Evolutionary conservation across 2,888 invertebrate species (phyloP).

Genomic region (Nomada fucata): DNA sequence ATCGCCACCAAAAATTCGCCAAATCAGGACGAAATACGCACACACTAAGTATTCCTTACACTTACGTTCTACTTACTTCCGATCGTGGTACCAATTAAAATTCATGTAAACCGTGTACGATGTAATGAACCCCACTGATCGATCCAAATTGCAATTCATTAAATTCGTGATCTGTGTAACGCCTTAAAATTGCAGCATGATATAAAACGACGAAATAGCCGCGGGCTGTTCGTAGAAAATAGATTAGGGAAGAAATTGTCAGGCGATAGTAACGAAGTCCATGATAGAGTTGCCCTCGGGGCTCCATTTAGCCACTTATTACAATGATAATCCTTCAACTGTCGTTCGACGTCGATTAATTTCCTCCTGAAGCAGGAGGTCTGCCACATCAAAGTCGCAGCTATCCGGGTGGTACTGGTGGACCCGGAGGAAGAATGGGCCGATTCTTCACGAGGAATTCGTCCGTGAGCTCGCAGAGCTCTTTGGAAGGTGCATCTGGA

Average conservation of each 20-base stretch:
- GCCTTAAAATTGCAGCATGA: background rate
- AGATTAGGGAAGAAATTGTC: slow-evolving; percentile 35
- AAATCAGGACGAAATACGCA: no score
- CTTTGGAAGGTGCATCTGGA: slow-evolving; percentile 88
- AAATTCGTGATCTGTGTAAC: background rate
- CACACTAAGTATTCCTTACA: no score
- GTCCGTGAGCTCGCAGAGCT: slow-evolving; percentile 93
- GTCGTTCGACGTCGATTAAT: slow-evolving; percentile 26
- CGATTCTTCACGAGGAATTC: slow-evolving; percentile 88
- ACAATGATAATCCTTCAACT: slow-evolving; percentile 26
- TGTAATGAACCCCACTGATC: background rate
- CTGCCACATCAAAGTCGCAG: slow-evolving; percentile 88
- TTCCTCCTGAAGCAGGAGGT: slow-evolving; percentile 49
- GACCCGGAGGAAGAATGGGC: slow-evolving; percentile 40
- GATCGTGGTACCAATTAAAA: no score
- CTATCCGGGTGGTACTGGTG: slow-evolving; percentile 84
- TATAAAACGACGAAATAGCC: background rate
- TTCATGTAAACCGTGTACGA: no score
- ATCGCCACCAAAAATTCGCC: no score
- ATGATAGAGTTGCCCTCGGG: background rate
- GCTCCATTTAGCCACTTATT: slow-evolving; percentile 11
- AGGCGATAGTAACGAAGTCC: background rate
- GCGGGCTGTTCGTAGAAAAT: background rate
- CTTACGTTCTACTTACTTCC: no score
- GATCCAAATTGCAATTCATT: slow-evolving; percentile 1